Conservation (phyloP, 2,113 vertebrate species). For the Hipposideros armiger region DNA sequence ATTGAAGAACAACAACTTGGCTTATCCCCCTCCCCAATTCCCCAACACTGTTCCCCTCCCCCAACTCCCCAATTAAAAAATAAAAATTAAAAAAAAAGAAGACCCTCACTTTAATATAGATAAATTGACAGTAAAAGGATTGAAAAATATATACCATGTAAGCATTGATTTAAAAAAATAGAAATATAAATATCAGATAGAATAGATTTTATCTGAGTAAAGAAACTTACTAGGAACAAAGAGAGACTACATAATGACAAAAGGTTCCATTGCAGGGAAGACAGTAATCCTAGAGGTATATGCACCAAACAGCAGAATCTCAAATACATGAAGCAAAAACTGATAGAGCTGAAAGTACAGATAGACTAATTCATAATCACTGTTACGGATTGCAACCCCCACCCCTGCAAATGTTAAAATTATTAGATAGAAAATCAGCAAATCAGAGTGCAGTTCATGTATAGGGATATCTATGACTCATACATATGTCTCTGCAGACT, state of each 20-base stretch:
- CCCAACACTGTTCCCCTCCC: too few species aligned
- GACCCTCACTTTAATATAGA: background rate
- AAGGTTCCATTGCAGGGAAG: background rate
- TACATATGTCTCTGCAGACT: background rate
- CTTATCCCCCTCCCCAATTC: too few species aligned
- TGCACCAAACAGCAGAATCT: background rate
- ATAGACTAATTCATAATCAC: background rate
- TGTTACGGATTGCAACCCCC: background rate
- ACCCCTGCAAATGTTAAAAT: background rate
- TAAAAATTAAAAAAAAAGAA: background rate
- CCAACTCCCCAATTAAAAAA: too few species aligned
- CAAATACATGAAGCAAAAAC: background rate
- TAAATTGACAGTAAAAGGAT: background rate
- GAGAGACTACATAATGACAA: background rate
- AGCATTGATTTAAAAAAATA: background rate
- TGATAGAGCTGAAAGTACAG: background rate
- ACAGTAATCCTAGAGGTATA: background rate
- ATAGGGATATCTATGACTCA: background rate
- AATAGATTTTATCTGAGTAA: background rate
- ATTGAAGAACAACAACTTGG: too few species aligned
- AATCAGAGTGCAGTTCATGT: background rate
- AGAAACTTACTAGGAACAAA: constrained; percentile 30
- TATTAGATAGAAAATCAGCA: background rate
- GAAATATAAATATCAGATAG: constrained; percentile 13
- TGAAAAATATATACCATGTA: background rate